Evolutionary conservation across 2,888 invertebrate species (phyloP).

Genomic region (Physocephala rufipes): DNA sequence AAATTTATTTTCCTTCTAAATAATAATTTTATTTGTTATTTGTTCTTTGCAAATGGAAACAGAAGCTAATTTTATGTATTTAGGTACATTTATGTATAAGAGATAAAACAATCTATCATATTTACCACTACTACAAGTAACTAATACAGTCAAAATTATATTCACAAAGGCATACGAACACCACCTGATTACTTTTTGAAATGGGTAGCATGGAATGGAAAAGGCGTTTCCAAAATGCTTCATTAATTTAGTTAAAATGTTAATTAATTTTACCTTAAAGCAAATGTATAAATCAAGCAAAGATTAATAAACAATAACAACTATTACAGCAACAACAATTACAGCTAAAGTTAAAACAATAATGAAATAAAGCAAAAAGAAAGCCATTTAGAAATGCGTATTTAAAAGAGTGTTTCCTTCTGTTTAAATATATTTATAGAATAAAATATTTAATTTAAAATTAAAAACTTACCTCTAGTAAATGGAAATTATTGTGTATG

Average conservation of each 20-base stretch:
- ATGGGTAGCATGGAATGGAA: slow-evolving; percentile 9
- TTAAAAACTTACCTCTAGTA: too few relatives aligned
- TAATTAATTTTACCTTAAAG: slow-evolving; percentile 27
- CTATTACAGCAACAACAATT: background rate
- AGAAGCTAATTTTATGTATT: background rate
- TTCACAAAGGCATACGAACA: slow-evolving; percentile 8
- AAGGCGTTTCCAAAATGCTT: slow-evolving; percentile 20
- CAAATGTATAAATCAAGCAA: background rate
- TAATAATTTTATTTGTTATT: background rate
- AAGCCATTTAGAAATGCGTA: too few relatives aligned
- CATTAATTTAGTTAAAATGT: slow-evolving; percentile 26
- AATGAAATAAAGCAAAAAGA: slow-evolving; percentile 2
- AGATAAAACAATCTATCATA: background rate
- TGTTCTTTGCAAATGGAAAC: background rate
- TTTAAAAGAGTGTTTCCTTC: too few relatives aligned
- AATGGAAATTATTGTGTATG: too few relatives aligned
- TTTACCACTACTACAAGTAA: too few relatives aligned
- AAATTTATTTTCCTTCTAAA: background rate
- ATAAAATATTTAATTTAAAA: too few relatives aligned
- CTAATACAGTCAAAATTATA: background rate
- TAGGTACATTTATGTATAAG: background rate
- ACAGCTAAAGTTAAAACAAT: slow-evolving; percentile 3
- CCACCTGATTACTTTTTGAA: background rate
- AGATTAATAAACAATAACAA: background rate
- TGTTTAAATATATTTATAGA: too few relatives aligned